phyloP scores from a whole-genome alignment of 2,113 vertebrate species.

The Hippolais icterina region DNA sequence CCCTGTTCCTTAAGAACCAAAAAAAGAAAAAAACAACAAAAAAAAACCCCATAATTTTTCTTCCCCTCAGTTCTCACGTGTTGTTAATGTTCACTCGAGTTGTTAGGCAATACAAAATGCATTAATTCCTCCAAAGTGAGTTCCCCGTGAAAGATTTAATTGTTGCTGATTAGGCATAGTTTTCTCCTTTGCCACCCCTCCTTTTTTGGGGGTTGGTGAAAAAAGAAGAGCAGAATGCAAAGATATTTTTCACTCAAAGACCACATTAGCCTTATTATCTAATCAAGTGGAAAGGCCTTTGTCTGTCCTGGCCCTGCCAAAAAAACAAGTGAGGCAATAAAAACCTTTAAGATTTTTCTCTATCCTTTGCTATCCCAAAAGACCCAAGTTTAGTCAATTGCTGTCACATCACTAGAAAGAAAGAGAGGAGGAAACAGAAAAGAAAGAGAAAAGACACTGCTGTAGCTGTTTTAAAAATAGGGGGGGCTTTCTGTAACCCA shows the following conservation, averaged over 20 bases:
- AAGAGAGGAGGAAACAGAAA: conserved; percentile 60
- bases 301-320: conserved; percentile 76
- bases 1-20: conserved; percentile 78
- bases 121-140: conserved; percentile 86
- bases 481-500: conserved; percentile 70
- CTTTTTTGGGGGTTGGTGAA: conserved; percentile 6
- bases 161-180: conserved; percentile 89
- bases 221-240: conserved; percentile 76
- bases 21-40: conserved; percentile 23
- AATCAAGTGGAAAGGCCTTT: conserved; percentile 89
- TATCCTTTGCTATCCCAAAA: conserved; percentile 87
- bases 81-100: conserved; percentile 79
- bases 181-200: background rate
- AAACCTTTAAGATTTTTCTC: conserved; percentile 83
- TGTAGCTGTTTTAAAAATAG: conserved; percentile 55
- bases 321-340: conserved; percentile 70
- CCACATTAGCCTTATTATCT: conserved; percentile 85
- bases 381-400: conserved; percentile 80
- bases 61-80: conserved; percentile 81
- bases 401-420: conserved; percentile 84
- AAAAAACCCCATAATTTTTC: conserved; percentile 82
- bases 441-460: conserved; percentile 52
- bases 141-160: conserved; percentile 88
- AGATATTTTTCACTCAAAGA: conserved; percentile 84
- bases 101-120: conserved; percentile 85